Base-by-base conservation (phyloP, 2,797 vertebrate genomes). In the Natrix natrix region DNA sequence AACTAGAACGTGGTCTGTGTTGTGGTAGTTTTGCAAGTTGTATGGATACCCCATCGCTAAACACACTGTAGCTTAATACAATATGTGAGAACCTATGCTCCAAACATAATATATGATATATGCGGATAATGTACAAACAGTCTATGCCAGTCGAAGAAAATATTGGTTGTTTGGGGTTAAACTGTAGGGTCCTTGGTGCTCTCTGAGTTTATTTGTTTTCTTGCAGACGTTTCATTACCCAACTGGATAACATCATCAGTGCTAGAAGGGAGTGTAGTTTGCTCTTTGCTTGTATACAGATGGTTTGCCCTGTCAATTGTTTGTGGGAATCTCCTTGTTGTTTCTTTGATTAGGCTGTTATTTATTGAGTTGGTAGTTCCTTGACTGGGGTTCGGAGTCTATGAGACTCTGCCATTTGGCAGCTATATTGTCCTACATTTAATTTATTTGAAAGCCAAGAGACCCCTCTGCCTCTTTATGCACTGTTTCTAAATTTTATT, bases 401-500 rank as follows among this genome's bases (percentile, higher is more conserved):
- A 74, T 74, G 10, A 37, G n/a, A 48, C 10, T 61, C 32, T 61
- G 11, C 52, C 56, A 86, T 0, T 86, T 28, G 78, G 12, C 57
- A 63, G 90, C 28, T 3, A 0, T 11, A n/a, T 24, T 52, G 87
- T 69, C 48, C 24, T 93, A 43, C 86, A 92, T 92, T 48, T 69
- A 8, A 88, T 94, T 95, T 93, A 95, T 94, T 95, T 93, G 95
- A 96, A 94, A 69, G 90, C 91, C 56, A 91, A 90, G 56, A 94
- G 96, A 94, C 94, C 26, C 22, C 94, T 86, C 94, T 93, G 86
- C 91, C 90, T 94, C 69, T 96, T 89, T 93, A 69, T 69, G 57
- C 94, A 95, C 55, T 52, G 92, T 96, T 96, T 95, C 94, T 90
- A 96, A 93, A 93, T 96, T 60, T 96, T 96, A 96, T 96, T 97